A percentile compares a stretch with the other conserved stretches of the same genome.
Evolutionary conservation across 2,888 invertebrate genomes (phyloP).

Genomic region (Celastrina argiolus): DNA sequence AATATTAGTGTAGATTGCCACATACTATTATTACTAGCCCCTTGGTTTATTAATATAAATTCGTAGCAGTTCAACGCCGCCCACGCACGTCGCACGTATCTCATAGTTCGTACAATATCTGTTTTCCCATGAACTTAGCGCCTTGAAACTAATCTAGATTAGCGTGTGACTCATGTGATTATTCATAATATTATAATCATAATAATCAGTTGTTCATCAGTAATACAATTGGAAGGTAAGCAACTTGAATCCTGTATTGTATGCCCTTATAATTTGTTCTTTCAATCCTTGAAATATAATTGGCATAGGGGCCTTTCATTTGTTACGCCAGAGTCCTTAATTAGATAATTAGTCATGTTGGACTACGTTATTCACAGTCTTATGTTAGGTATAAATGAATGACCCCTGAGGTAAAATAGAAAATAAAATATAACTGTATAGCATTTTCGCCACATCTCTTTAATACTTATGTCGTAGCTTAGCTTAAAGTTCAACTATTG

Average conservation of each 20-base stretch:
- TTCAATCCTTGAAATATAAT: too few relatives aligned
- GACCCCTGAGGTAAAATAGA: too few relatives aligned
- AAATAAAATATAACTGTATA: too few relatives aligned
- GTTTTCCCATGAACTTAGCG: slow-evolving; percentile 15
- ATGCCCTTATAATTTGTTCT: too few relatives aligned
- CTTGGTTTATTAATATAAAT: slow-evolving; percentile 2
- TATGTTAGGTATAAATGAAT: too few relatives aligned
- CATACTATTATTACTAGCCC: background rate
- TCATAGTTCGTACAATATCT: slow-evolving; percentile 13
- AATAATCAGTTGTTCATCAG: background rate
- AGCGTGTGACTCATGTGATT: slow-evolving; percentile 13
- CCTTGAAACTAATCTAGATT: slow-evolving; percentile 12
- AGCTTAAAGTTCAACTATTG: too few relatives aligned
- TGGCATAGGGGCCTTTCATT: too few relatives aligned
- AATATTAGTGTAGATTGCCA: background rate
- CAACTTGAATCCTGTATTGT: background rate
- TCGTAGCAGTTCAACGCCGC: slow-evolving; percentile 1
- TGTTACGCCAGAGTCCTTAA: too few relatives aligned
- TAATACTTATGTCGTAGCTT: too few relatives aligned
- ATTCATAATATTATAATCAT: background rate
- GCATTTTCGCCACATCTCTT: too few relatives aligned
- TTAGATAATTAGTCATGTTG: too few relatives aligned
- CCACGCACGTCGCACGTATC: background rate
- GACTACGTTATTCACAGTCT: too few relatives aligned
- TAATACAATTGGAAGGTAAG: background rate